Evolutionary conservation across 2,113 vertebrate species (phyloP), one percentile per base, ranked within the genome.

Genomic region (Gambusia affinis): DNA sequence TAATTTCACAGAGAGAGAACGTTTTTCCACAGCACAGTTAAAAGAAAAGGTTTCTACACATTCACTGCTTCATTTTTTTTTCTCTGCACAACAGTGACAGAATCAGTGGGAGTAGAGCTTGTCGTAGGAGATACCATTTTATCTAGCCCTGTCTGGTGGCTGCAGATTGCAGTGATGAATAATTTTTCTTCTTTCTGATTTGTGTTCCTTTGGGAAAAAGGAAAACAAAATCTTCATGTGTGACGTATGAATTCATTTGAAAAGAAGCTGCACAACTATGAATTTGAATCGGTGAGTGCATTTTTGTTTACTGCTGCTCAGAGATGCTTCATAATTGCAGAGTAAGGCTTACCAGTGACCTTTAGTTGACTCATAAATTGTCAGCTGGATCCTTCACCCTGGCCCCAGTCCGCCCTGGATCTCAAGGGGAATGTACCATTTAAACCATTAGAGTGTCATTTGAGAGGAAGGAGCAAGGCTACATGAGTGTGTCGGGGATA

Each of bases 391-490:
- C 80, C 75, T 85, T 89, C 83, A 88, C 82, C 89, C 42, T n/a
- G 73, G 65, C 81, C 81, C 78, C 82, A 29, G 74, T 75, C 64
- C 11, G 31, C 81, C 73, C 33, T 61, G 70, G 72, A 81, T 87
- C 87, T 82, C 74, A 61, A 3, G 29, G 64, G 85, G 84, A 88
- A 83, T 27, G 73, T 76, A 75, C 73, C 90, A 86, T 91, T 90
- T 83, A 89, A 91, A 80, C 81, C 92, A 93, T 93, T 92, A 91
- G 79, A 76, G 67, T 80, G 91, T 88, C 91, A 92, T 94, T 69
- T 87, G 92, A 94, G 88, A 90, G 76, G 69, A 67, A 64, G 72
- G 63, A 65, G 80, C 78, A 63, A 27, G 75, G 75, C 60, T 63
- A 73, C 3, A 28, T 14, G 63, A 81, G 62, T 47, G 62, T n/a